Base-by-base conservation (phyloP, 2,888 invertebrate species). In the Cylindroiulus punctatus region DNA sequence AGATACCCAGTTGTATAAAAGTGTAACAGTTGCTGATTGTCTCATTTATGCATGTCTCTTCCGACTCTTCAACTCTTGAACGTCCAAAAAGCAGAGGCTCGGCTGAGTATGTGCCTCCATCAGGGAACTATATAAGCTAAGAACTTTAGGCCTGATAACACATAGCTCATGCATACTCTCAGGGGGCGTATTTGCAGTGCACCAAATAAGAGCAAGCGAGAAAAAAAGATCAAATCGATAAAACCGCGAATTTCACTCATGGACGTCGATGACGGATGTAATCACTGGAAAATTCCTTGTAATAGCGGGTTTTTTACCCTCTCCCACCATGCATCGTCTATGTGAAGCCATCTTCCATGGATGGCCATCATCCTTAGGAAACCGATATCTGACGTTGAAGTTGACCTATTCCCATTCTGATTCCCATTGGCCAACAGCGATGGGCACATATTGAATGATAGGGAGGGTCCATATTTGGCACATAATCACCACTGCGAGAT, bases 191-290 rank as follows among this genome's bases (percentile, higher is more conserved):
- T 65, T n/a, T 65, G 8, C 57, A 65, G 57, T 22, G 57, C 57
- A 65, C n/a, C 7, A 65, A 65, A 22, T 65, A 65, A 65, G 22
- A 22, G 57, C 5, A 22, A 65, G 26, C 7, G 26, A 57, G 22
- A n/a, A 52, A 44, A 65, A 65, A 65, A 65, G 22, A 65, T 22
- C 5, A 22, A 65, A 65, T 65, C 57, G 57, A 65, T 22, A 65
- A 65, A 65, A 65, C 57, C 57, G 22, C 57, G 57, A 65, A 65
- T 65, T 65, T 65, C 57, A 65, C 57, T 65, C 57, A 65, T 65
- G 57, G 22, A 65, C 57, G 57, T 65, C 57, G 19, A 65, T 65
- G 57, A 65, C 57, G 57, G 57, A 65, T 65, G 57, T 65, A 65
- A 65, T 65, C 57, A 65, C 57, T 22, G 57, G 57, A 65, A 65